phyloP scores from a whole-genome alignment of 2,888 invertebrate species.

The Ashinkailepas kermadecensis region DNA sequence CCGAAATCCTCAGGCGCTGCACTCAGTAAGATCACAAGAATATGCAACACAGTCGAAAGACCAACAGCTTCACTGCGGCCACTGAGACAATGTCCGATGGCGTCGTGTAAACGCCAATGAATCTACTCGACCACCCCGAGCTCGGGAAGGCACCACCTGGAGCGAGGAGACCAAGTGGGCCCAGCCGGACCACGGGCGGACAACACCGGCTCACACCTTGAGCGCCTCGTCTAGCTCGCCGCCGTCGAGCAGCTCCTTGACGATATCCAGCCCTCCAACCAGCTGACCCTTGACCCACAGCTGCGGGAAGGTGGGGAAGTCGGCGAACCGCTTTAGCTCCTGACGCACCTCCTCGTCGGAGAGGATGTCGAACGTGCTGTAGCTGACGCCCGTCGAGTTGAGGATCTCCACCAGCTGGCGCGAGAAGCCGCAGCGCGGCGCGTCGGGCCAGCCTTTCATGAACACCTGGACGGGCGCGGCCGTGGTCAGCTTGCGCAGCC shows the following conservation, averaged over 20 bases:
- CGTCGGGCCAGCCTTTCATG: conserved; percentile 73
- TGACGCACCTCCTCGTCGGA: conserved; percentile 82
- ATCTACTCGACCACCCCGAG: too few species aligned
- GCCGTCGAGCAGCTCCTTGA: conserved; percentile 63
- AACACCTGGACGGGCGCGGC: conserved; percentile 74
- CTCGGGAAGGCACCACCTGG: too few species aligned
- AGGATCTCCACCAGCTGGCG: conserved; percentile 42
- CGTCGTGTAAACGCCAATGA: too few species aligned
- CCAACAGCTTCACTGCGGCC: too few species aligned
- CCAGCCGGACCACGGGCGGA: too few species aligned
- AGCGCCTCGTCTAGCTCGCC: conserved; percentile 66
- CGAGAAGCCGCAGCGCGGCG: conserved; percentile 63
- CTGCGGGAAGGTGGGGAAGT: conserved; percentile 94
- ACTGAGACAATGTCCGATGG: too few species aligned
- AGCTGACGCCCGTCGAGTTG: conserved; percentile 47
- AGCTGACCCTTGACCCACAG: conserved; percentile 80
- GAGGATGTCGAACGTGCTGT: conserved; percentile 82
- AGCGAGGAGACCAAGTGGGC: too few species aligned
- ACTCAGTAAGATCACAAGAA: too few species aligned
- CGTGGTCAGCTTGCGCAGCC: conserved; percentile 61
- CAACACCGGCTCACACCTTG: conserved; percentile 37
- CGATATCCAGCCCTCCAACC: conserved; percentile 80
- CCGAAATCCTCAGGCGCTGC: too few species aligned
- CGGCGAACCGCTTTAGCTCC: conserved; percentile 76
- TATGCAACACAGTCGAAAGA: too few species aligned